Base-by-base conservation (phyloP, 2,888 invertebrate species). In the Clistopyga incitator region DNA sequence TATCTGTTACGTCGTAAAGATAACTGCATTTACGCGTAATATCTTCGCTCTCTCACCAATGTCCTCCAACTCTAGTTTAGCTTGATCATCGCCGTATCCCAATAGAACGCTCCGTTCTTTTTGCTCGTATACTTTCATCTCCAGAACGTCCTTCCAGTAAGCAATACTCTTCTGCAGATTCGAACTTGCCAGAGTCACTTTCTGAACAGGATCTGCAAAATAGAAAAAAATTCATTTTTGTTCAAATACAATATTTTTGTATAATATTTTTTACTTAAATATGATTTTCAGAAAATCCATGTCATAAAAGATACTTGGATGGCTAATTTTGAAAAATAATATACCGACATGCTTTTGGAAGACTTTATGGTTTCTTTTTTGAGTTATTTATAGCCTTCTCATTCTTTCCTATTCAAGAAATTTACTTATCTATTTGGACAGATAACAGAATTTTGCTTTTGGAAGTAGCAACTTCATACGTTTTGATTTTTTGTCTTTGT, bases 131-230 rank as follows among this genome's bases (percentile, higher is more conserved):
- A 97, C 93, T 87, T 95, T 95, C 94, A 99, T 95, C 3, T 96
- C 95, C 45, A 98, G 94, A 34, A 98, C 93, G 11, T 95, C 95
- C 85, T 95, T 95, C 99, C 99, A 99, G 93, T 97, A 99, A 15
- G 95, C 95, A 81, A 96, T 94, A 3, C 98, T 97, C 81, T 94
- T 95, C 20, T 95, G 93, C 81, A 99, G 93, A 93, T 98, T 95
- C 0, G 97, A 97, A 85, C 96, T 96, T 15, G 97, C 95, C 80
- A 99, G 92, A 0, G 96, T 95, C 1, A 99, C 97, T 94, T 97
- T 97, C 67, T 95, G 93, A 0, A 98, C 95, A 59, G 97, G 97
- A 94, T 97, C 98, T 95, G 93, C 75, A 52, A 61, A 77, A 18
- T 65, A 47, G 78, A 56, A n/a, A 45, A 64, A 72, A 18, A 38